Evolutionary conservation across 2,888 invertebrate species (phyloP), one percentile per base, ranked within the genome.

Genomic region (Eurytoma adleriae): DNA sequence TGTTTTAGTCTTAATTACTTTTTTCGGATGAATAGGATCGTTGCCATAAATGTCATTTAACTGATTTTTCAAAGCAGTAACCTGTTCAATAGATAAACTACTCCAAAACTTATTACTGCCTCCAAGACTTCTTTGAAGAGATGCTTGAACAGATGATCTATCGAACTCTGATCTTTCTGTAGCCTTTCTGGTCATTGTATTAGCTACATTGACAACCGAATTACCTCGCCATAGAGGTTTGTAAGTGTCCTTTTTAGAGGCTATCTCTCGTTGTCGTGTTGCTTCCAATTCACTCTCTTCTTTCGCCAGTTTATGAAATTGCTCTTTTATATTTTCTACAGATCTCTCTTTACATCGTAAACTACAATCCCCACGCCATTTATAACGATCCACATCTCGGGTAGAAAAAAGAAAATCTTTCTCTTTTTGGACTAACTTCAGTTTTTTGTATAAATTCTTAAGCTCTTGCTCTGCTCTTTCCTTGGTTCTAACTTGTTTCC

Each of bases 401-500:
- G 96, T 94, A 67, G 94, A 94, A 91, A 96, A 97, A 20, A 97
- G 91, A 85, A 98, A 95, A 88, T 97, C 96, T 83, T 96, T 95
- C 86, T 97, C 95, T 84, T 93, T 94, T 90, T 97, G 96, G 59
- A 95, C 96, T 61, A 93, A 92, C 89, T 94, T 95, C 27, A 98
- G 92, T 89, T 96, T 96, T 20, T 92, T 92, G 84, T 97, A 96
- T 13, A 98, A 91, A 84, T 93, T 93, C 83, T 95, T 94, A 79
- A 98, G 91, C 91, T 98, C 98, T 85, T 94, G 94, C 89, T 97
- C 96, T 0, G 96, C 96, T 84, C 94, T 93, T 90, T 96, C 96
- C 84, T 95, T 94, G 7, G 93, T 93, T 74, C 97, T 92, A 27
- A 97, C 93, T 90, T 94, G 94, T 88, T 95, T 95, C 97, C 97